Conservation (phyloP, 2,113 vertebrate species). For the Antennarius striatus region DNA sequence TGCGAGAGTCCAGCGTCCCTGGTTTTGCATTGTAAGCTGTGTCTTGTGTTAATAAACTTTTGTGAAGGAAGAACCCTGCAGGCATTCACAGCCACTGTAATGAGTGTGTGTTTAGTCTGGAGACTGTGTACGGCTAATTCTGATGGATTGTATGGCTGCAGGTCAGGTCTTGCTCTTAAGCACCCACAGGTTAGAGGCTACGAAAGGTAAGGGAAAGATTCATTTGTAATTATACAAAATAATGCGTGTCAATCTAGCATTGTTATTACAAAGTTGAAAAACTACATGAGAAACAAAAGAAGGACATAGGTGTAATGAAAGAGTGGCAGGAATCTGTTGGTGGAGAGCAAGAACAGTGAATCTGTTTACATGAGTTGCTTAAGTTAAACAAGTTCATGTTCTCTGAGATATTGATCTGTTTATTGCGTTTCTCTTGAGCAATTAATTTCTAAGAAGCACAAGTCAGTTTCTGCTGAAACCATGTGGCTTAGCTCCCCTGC, state of each 20-base stretch:
- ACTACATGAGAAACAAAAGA: conserved; percentile 5
- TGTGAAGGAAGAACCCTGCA: conserved; percentile 60
- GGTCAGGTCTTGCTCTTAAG: conserved; percentile 76
- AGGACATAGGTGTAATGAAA: conserved; percentile 2
- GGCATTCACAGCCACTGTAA: conserved; percentile 73
- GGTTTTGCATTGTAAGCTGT: conserved; percentile 60
- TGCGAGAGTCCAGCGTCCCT: conserved; percentile 55
- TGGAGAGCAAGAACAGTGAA: conserved; percentile 2
- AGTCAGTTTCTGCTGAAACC: conserved; percentile 33
- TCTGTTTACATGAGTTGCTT: conserved; percentile 1
- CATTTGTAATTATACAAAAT: conserved; percentile 34
- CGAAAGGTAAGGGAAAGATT: conserved; percentile 42
- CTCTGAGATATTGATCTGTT: conserved; percentile 34
- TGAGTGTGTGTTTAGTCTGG: conserved; percentile 85
- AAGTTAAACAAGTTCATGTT: conserved; percentile 8
- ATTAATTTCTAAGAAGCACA: conserved; percentile 36
- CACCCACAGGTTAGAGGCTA: conserved; percentile 49
- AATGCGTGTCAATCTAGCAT: conserved; percentile 5
- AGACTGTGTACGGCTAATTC: conserved; percentile 77
- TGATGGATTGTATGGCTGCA: conserved; percentile 80
- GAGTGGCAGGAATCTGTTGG: background rate
- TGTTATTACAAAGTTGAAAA: conserved; percentile 8
- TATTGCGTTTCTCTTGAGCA: conserved; percentile 28
- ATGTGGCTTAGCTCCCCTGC: conserved; percentile 36
- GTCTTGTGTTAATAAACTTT: conserved; percentile 81